Evolutionary conservation across 2,113 vertebrate genomes (phyloP).

Genomic region (Holacanthus passer): DNA sequence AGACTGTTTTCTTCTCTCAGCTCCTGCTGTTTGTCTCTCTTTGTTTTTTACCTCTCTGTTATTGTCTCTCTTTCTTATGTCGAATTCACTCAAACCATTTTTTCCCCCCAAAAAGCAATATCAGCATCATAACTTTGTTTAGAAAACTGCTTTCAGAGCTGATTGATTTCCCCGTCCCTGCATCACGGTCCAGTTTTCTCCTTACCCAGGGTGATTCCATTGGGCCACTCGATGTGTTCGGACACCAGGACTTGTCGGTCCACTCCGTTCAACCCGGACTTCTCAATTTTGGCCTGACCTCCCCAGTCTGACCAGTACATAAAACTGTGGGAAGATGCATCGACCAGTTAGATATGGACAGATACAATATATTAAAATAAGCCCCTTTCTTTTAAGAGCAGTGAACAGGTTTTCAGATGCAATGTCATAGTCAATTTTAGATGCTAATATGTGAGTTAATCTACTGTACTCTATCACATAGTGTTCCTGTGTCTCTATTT

Average conservation of each 20-base stretch:
- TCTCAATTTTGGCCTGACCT: conserved; percentile 94
- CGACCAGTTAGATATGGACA: neutral
- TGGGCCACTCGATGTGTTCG: conserved; percentile 97
- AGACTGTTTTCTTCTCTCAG: conserved; percentile 41
- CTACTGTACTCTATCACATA: neutral
- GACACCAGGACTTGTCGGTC: conserved; percentile 92
- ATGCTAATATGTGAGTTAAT: neutral
- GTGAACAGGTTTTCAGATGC: neutral
- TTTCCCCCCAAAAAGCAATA: conserved; percentile 15
- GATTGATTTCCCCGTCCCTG: conserved; percentile 14
- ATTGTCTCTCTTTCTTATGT: conserved; percentile 3
- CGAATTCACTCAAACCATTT: conserved; percentile 26
- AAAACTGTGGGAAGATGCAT: conserved; percentile 85
- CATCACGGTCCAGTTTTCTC: neutral
- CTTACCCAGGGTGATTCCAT: conserved; percentile 96
- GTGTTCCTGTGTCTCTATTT: neutral
- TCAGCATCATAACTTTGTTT: conserved; percentile 27
- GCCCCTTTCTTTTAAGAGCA: neutral
- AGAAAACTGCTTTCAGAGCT: conserved; percentile 4
- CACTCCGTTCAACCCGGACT: conserved; percentile 94
- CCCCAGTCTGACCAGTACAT: conserved; percentile 99
- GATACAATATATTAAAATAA: no score
- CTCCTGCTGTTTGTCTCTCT: conserved; percentile 19
- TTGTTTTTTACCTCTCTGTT: conserved; percentile 3
- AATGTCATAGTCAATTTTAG: neutral